Base-by-base conservation (phyloP, 1,140 invertebrate species). In the Nautilus pompilius region DNA sequence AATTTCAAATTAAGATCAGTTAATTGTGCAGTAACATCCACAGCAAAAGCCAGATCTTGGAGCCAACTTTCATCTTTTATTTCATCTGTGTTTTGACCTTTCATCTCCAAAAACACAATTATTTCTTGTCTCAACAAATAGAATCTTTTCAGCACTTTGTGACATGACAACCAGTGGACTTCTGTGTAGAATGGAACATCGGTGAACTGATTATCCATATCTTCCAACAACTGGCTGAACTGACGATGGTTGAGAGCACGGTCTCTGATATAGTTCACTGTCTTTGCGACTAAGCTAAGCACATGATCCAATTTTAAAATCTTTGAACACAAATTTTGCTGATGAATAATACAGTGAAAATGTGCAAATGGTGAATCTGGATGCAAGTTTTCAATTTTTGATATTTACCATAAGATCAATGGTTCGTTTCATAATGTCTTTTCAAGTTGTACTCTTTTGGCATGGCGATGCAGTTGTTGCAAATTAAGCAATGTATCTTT, bases 141-240 rank as follows among this genome's bases (percentile, higher is more conserved):
- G n/a, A 41, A 41, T 41, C 36, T 41, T 41, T 41, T 41, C n/a
- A 60, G 58, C 41, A 60, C 2, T 60, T 60, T 60, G 46, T 60
- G 34, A 56, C 36, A 41, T 1, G 36, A 60, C 58, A 56, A 60
- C 58, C 58, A 57, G 1, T 26, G 58, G 58, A 60, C 36, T 41
- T 41, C 36, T 41, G 36, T 41, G 1, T 41, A 48, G 34, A 54
- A 48, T 60, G 58, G 58, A 54, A 60, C 34, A 60, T 60, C 58
- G 2, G 59, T 61, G 59, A 61, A 58, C 59, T 58, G 59, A 61
- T 58, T 58, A 2, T 61, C 49, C 59, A 61, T 61, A 55, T 61
- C 59, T 61, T 61, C 4, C 26, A 2, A 55, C 1, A 3, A 2
- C 51, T 61, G 51, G 2, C n/a, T 61, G 59, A 61, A 61, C 57